phyloP scores from a whole-genome alignment of 2,797 vertebrate species.

The Enteromius thamalakanensis region DNA sequence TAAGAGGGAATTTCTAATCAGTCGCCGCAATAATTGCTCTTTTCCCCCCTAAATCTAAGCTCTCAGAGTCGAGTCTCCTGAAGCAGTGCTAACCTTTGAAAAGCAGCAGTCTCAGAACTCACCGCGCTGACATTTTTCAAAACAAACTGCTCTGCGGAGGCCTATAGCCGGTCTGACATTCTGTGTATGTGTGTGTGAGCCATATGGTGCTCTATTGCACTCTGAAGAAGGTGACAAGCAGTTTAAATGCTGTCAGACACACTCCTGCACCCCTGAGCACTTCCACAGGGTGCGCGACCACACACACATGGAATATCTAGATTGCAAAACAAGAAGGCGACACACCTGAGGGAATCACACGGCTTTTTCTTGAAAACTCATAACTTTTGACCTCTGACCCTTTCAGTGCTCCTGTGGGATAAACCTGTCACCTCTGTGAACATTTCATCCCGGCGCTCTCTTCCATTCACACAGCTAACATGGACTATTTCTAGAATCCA shows the following conservation, averaged over 20 bases:
- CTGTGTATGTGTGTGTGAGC: constrained; percentile 16
- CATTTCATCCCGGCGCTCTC: background rate
- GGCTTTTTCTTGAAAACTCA: background rate
- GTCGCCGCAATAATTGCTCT: constrained; percentile 4
- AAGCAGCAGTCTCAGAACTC: constrained; percentile 37
- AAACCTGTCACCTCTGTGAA: background rate
- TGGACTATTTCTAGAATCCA: background rate
- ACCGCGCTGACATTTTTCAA: constrained; percentile 38
- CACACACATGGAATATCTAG: background rate
- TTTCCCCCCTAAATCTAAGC: constrained; percentile 28
- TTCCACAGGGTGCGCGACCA: background rate
- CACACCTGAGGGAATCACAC: constrained; percentile 1
- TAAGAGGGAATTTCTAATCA: constrained; percentile 30
- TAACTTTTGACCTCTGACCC: constrained; percentile 15
- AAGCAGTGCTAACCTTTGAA: constrained; percentile 40
- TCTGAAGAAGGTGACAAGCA: background rate
- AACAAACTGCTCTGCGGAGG: constrained; percentile 30
- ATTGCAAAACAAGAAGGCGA: background rate
- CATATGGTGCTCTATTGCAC: constrained; percentile 25
- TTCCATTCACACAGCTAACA: background rate
- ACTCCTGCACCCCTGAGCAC: background rate
- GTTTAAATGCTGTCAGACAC: constrained; percentile 30
- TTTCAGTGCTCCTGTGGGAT: constrained; percentile 4
- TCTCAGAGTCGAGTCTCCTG: constrained; percentile 5
- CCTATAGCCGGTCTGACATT: constrained; percentile 34